A percentile compares a stretch with the other conserved stretches of the same genome.
These are phyloP conservation scores for pig (Sus scrofa) DNA, from an alignment of 2,113 vertebrate genomes.

Conservation along the genomic window T2T-Sscrofa CM000813.6:106889501-106890000, in stretches of 20 bases:
- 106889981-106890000: background rate
- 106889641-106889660: background rate
- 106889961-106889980: constrained; percentile 30
- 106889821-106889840: constrained; percentile 77
- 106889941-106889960: constrained; percentile 76
- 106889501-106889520: constrained; percentile 6
- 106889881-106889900: constrained; percentile 68
- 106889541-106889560: background rate
- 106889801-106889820: constrained; percentile 77
- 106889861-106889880: constrained; percentile 50
- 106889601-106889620: background rate
- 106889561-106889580: background rate
- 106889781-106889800: constrained; percentile 75
- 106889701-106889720: background rate
- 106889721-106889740: background rate
- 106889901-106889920: constrained; percentile 51
- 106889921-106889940: constrained; percentile 26
- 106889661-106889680: background rate
- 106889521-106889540: constrained; percentile 63
- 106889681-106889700: background rate
- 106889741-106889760: background rate
- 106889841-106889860: constrained; percentile 72
- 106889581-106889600: background rate
- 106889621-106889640: background rate
- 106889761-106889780: constrained; percentile 13